These are phyloP conservation scores for Calcarius lapponicus DNA, from an alignment of 2,797 vertebrate genomes.

Conservation along the genomic window DNA sequence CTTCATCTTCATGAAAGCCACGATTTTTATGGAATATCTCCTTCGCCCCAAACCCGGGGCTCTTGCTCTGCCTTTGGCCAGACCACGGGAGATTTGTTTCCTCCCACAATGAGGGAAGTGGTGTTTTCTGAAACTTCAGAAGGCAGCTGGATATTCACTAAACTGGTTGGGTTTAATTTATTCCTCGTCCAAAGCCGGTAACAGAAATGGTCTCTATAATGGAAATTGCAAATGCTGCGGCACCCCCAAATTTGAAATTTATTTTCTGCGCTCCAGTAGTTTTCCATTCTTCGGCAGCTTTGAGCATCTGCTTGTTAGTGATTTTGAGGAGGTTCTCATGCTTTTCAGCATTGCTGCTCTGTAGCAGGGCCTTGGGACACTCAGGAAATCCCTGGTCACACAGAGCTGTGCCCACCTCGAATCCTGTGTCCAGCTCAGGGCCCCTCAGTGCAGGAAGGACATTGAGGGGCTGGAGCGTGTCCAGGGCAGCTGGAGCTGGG, in stretches of 20 bases:
- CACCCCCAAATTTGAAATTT: background rate
- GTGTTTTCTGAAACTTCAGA: background rate
- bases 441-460: background rate
- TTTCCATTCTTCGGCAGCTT: background rate
- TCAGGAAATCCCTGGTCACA: background rate
- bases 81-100: background rate
- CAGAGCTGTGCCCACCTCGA: fast-evolving
- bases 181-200: background rate
- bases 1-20: background rate
- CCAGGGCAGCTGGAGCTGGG: background rate
- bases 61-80: fast-evolving
- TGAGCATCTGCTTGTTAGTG: background rate
- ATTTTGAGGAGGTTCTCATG: background rate
- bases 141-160: background rate
- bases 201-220: background rate
- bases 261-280: background rate
- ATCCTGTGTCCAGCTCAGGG: background rate
- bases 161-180: background rate
- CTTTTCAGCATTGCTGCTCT: background rate
- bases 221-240: background rate
- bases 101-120: background rate
- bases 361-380: background rate
- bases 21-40: background rate
- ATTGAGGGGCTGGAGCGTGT: fast-evolving
- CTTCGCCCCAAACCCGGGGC: background rate